Percentiles rank a stretch among this genome's conserved stretches.
phyloP scores from a whole-genome alignment of 2,797 vertebrate species.

The Lepidocolaptes lacrymiger region DNA sequence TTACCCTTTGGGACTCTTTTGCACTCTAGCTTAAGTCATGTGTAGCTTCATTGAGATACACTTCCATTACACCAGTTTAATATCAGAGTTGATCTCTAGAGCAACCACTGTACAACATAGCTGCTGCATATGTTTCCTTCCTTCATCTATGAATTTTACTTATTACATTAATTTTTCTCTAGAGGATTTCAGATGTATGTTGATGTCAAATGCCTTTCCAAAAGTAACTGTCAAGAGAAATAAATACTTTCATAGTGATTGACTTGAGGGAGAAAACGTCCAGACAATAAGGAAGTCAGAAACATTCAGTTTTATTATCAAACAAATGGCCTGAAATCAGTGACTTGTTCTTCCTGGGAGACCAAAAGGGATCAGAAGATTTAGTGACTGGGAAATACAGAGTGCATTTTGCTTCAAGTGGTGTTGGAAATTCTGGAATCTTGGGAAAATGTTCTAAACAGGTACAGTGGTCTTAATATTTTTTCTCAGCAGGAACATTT shows the following conservation, averaged over 20 bases:
- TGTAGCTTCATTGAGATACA: background rate
- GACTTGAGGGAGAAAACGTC: background rate
- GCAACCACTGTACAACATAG: background rate
- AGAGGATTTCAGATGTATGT: conserved; percentile 1
- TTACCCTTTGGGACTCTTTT: background rate
- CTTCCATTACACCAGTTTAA: background rate
- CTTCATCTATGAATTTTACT: background rate
- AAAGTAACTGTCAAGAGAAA: conserved; percentile 24
- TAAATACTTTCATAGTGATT: conserved; percentile 1
- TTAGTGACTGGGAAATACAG: background rate
- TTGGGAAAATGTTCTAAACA: background rate
- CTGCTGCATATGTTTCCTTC: background rate
- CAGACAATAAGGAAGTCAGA: background rate
- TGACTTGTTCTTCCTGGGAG: background rate
- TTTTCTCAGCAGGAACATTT: background rate
- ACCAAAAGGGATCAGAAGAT: background rate
- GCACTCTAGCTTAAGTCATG: background rate
- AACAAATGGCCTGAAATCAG: conserved; percentile 12
- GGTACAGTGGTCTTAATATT: background rate
- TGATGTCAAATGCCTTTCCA: conserved; percentile 6
- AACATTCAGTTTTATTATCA: conserved; percentile 6
- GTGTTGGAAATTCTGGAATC: background rate
- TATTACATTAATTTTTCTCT: conserved; percentile 9
- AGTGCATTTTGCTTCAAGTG: background rate
- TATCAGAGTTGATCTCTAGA: background rate